phyloP scores from a whole-genome alignment of 2,113 vertebrate species.

The Microcebus tavaratra region DNA sequence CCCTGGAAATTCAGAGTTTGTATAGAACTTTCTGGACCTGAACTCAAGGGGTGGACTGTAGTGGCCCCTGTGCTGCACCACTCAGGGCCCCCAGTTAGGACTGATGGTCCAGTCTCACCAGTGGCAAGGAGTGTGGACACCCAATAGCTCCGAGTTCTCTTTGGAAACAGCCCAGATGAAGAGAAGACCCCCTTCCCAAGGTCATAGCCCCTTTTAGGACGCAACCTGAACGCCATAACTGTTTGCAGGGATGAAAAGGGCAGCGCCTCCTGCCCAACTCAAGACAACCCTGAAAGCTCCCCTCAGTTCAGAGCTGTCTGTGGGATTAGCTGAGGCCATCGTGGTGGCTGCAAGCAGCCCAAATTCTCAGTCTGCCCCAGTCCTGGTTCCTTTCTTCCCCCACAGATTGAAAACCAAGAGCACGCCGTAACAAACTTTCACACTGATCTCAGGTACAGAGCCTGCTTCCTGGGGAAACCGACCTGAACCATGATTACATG shows the following conservation, averaged over 20 bases:
- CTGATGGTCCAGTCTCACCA: background rate
- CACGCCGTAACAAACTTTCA: background rate
- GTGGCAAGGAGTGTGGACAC: background rate
- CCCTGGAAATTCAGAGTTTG: background rate
- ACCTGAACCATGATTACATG: background rate
- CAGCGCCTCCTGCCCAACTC: background rate
- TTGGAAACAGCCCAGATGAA: background rate
- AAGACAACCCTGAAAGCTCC: background rate
- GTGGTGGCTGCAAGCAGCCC: background rate
- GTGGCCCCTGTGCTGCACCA: rapidly evolving
- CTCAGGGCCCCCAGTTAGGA: background rate
- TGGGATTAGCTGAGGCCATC: background rate
- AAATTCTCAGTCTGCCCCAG: background rate
- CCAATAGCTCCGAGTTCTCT: background rate
- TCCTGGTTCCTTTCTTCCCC: background rate
- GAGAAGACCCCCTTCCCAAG: background rate
- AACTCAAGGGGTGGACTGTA: background rate
- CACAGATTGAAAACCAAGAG: background rate
- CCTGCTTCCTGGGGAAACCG: background rate
- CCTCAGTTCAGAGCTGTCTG: background rate
- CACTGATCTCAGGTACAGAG: background rate
- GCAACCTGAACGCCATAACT: background rate
- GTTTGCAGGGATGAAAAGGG: background rate
- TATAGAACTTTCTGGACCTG: background rate
- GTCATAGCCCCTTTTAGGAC: background rate